These are phyloP conservation scores for Tupaia chinensis DNA, from an alignment of 2,113 vertebrate genomes.

Conservation along the genomic window DNA sequence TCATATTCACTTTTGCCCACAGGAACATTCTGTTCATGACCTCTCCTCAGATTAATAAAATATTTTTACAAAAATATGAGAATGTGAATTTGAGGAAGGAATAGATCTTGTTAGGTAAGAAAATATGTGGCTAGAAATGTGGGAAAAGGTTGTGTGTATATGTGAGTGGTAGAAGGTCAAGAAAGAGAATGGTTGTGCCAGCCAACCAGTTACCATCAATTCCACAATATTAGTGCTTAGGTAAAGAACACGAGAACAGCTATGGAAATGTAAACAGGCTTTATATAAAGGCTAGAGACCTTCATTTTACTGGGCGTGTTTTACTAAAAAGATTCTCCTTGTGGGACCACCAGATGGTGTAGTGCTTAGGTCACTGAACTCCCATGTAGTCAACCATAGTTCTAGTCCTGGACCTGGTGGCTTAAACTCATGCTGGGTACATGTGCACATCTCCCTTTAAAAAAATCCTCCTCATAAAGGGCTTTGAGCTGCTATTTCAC, in stretches of 20 bases:
- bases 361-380: too few relatives aligned
- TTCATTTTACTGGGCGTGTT: not conserved
- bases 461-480: not conserved
- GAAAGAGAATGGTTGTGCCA: not conserved
- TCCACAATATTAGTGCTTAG: not conserved
- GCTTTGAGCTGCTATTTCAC: constrained; percentile 15
- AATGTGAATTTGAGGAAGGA: not conserved
- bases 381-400: too few relatives aligned
- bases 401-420: too few relatives aligned
- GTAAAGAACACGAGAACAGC: not conserved
- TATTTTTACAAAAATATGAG: not conserved
- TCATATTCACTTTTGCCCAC: not conserved
- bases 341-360: too few relatives aligned
- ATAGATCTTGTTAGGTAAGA: not conserved
- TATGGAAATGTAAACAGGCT: not conserved
- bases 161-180: not conserved
- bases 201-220: not conserved
- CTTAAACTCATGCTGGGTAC: too few relatives aligned
- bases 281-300: not conserved
- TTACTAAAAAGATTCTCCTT: not conserved
- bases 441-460: too few relatives aligned
- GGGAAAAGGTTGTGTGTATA: not conserved
- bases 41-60: constrained; percentile 43
- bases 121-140: not conserved
- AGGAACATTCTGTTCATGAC: not conserved